phyloP scores from a whole-genome alignment of 2,113 vertebrate genomes.

The Verasper variegatus region DNA sequence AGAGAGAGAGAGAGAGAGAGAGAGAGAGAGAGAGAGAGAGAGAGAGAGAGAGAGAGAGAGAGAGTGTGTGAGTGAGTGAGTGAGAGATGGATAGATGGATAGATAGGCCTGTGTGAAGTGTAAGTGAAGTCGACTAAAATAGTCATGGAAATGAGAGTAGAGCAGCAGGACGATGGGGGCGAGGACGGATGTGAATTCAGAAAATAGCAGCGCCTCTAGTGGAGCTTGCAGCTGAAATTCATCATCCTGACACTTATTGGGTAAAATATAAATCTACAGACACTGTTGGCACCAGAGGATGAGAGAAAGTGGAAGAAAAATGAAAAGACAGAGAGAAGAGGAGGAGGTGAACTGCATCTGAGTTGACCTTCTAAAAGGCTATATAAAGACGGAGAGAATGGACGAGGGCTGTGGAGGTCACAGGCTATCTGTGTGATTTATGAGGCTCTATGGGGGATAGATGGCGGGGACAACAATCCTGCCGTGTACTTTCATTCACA shows the following conservation, averaged over 20 bases:
- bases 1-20: too few relatives aligned
- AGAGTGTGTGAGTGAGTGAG: too few relatives aligned
- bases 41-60: neutral
- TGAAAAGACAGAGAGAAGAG: conserved; percentile 16
- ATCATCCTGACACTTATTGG: conserved; percentile 70
- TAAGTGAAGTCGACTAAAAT: conserved; percentile 13
- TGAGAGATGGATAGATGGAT: neutral
- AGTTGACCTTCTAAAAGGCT: conserved; percentile 63
- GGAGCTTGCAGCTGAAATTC: conserved; percentile 62
- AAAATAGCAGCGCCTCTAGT: conserved; percentile 66
- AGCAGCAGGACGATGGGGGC: conserved; percentile 6
- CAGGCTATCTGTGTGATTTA: conserved; percentile 71
- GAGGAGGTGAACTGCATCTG: conserved; percentile 26
- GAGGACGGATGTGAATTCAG: conserved; percentile 12
- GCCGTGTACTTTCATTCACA: conserved; percentile 55
- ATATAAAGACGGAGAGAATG: conserved; percentile 51
- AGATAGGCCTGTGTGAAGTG: neutral
- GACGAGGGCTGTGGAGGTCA: conserved; percentile 44
- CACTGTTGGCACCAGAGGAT: conserved; percentile 23
- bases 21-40: too few relatives aligned
- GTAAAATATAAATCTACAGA: conserved; percentile 63
- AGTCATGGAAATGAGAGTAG: conserved; percentile 25
- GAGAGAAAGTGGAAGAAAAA: neutral
- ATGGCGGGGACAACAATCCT: conserved; percentile 55
- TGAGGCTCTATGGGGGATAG: conserved; percentile 58